phyloP scores from a whole-genome alignment of 2,113 vertebrate species.

The Hirundichthys speculiger region DNA sequence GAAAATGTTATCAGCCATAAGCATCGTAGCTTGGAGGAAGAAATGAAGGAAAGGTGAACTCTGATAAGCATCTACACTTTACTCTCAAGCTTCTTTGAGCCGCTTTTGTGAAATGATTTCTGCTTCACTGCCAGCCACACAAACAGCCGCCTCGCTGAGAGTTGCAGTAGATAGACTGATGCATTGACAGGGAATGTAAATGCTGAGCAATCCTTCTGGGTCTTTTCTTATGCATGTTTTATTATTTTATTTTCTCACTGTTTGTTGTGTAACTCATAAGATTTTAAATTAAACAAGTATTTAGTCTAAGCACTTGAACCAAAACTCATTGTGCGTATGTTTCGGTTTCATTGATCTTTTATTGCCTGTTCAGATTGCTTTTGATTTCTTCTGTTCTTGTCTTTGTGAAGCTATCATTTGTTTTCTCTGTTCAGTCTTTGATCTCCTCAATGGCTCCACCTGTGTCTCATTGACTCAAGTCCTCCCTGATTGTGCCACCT shows the following conservation, averaged over 20 bases:
- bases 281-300: constrained; percentile 43
- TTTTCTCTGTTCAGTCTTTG: too few species aligned
- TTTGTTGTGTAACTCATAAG: constrained; percentile 30
- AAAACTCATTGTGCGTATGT: not conserved
- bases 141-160: constrained; percentile 29
- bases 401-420: too few species aligned
- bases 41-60: constrained; percentile 42
- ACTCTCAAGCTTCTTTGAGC: constrained; percentile 48
- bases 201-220: constrained; percentile 35
- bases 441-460: too few species aligned
- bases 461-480: too few species aligned
- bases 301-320: constrained; percentile 26
- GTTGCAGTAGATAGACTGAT: constrained; percentile 17
- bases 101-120: constrained; percentile 48
- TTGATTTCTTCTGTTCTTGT: too few species aligned
- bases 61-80: constrained; percentile 52
- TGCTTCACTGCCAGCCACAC: constrained; percentile 33
- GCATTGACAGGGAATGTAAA: constrained; percentile 15
- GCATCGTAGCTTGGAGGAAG: constrained; percentile 44
- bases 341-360: too few species aligned
- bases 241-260: constrained; percentile 24
- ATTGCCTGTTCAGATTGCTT: too few species aligned
- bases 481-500: too few species aligned
- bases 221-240: constrained; percentile 48
- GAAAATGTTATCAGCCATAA: constrained; percentile 61